A percentile compares a stretch with the other conserved stretches of the same genome.
Evolutionary conservation across 1,140 invertebrate genomes (phyloP).

Genomic region (Tetraneura akinire): DNA sequence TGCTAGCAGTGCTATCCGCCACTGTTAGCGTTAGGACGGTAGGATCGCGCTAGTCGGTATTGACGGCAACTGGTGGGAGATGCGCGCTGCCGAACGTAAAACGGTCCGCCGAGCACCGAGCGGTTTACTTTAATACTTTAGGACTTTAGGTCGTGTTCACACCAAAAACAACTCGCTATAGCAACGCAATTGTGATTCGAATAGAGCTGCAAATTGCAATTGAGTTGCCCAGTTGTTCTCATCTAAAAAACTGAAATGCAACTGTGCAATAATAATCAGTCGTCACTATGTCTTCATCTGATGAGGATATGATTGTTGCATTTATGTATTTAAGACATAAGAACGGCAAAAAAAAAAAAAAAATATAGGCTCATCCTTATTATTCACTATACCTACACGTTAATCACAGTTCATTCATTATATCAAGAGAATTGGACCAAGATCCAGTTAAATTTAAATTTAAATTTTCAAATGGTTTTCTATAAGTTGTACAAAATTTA

Average conservation of each 20-base stretch:
- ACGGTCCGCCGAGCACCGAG: too few relatives aligned
- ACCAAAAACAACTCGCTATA: constrained; percentile 13
- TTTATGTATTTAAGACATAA: constrained; percentile 18
- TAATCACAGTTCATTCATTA: constrained; percentile 14
- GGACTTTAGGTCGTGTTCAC: neutral
- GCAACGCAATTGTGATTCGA: constrained; percentile 8
- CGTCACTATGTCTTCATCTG: constrained; percentile 11
- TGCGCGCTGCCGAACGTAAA: too few relatives aligned
- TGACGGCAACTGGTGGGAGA: too few relatives aligned
- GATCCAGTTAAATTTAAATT: neutral
- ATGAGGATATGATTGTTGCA: too few relatives aligned
- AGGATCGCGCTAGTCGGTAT: too few relatives aligned
- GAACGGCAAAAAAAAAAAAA: constrained; percentile 10
- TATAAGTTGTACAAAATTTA: too few relatives aligned
- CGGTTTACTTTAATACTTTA: too few relatives aligned
- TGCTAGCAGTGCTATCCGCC: too few relatives aligned
- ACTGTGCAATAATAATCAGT: constrained; percentile 29
- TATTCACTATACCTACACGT: constrained; percentile 4
- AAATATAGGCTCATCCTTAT: too few relatives aligned
- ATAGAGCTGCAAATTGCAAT: neutral
- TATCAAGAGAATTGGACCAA: constrained; percentile 8
- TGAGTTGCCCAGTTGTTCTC: constrained; percentile 9
- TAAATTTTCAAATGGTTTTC: constrained; percentile 11
- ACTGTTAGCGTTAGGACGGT: too few relatives aligned
- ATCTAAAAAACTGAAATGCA: too few relatives aligned